These are phyloP conservation scores for Heliothis peltigera DNA, from an alignment of 2,888 invertebrate species.

Conservation along the genomic window DNA sequence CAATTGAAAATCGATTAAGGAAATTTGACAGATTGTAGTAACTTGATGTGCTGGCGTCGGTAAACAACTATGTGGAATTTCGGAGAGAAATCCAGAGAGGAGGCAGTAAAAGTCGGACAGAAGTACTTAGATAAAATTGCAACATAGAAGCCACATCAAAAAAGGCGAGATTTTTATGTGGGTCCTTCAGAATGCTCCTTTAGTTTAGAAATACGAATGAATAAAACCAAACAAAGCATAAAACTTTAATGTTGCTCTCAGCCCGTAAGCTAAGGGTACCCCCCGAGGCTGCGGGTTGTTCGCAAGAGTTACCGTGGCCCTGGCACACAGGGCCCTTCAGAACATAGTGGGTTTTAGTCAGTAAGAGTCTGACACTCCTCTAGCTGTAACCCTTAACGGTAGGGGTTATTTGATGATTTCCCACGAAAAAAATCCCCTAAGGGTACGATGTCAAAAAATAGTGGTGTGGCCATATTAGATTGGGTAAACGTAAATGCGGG, in stretches of 20 bases:
- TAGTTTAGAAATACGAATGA: slow-evolving; percentile 4
- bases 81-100: neutral
- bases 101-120: neutral
- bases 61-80: neutral
- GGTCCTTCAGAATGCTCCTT: neutral
- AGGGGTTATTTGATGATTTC: no score
- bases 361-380: no score
- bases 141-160: neutral
- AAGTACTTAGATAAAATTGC: neutral
- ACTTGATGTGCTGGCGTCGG: no score
- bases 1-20: no score
- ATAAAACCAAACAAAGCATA: slow-evolving; percentile 19
- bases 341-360: no score
- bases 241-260: slow-evolving; percentile 24
- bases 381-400: no score
- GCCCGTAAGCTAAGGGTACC: no score
- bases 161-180: neutral
- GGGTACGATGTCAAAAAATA: slow-evolving; percentile 24
- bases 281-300: no score
- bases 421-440: no score
- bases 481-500: slow-evolving; percentile 38
- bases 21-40: no score
- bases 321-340: no score
- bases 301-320: no score
- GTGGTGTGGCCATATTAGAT: slow-evolving; percentile 23